These are phyloP conservation scores for Harpegnathos saltator DNA, from an alignment of 1,140 invertebrate genomes.

Conservation along the genomic window DNA sequence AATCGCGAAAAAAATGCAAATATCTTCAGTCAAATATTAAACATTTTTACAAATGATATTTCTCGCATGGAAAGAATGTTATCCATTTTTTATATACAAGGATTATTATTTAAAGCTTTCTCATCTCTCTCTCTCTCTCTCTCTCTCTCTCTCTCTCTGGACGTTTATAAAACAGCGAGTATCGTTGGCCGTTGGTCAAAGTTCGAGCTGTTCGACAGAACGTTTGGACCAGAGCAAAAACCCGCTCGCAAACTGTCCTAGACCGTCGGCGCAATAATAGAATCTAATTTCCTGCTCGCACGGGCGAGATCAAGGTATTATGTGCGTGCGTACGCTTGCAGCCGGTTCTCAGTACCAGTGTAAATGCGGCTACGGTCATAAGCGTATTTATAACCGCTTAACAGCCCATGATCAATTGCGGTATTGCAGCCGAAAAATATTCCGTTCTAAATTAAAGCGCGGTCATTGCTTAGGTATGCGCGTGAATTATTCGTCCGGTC, in stretches of 20 bases:
- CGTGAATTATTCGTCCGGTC: constrained; percentile 22
- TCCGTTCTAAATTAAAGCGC: constrained; percentile 37
- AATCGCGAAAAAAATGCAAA: no score
- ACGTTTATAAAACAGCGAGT: background rate
- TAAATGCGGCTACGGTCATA: constrained; percentile 38
- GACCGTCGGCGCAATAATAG: constrained; percentile 60
- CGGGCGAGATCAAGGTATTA: constrained; percentile 35
- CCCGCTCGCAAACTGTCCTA: constrained; percentile 40
- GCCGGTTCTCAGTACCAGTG: constrained; percentile 26
- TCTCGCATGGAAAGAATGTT: background rate
- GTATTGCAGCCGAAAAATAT: constrained; percentile 31
- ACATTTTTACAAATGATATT: background rate
- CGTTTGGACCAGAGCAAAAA: constrained; percentile 3
- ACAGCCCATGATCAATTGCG: constrained; percentile 49
- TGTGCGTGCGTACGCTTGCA: constrained; percentile 1
- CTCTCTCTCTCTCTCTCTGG: no score
- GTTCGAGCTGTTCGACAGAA: background rate
- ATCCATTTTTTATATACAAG: background rate
- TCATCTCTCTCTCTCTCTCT: no score
- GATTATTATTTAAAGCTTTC: background rate
- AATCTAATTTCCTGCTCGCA: constrained; percentile 61
- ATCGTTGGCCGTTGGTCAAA: background rate
- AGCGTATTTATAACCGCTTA: constrained; percentile 56
- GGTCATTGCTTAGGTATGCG: constrained; percentile 44
- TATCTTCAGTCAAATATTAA: background rate